Conservation (phyloP, 1,140 invertebrate species). For the Heliothis virescens region DNA sequence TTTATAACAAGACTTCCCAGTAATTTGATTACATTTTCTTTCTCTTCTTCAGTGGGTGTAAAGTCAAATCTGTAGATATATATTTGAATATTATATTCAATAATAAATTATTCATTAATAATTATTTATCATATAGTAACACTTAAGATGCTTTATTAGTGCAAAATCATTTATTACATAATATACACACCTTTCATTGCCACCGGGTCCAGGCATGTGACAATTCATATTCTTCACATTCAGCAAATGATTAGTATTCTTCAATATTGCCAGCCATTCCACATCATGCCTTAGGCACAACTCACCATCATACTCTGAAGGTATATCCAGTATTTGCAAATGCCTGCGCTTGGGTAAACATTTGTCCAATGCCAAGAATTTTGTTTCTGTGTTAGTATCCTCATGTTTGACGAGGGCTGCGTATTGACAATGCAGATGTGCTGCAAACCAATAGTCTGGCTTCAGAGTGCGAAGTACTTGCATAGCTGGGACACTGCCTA, state of each 20-base stretch:
- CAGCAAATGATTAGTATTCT: conserved; percentile 95
- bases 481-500: conserved; percentile 95
- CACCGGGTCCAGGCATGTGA: conserved; percentile 93
- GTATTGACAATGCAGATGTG: conserved; percentile 99
- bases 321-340: conserved; percentile 87
- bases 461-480: conserved; percentile 92
- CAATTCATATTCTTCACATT: conserved; percentile 89
- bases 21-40: conserved; percentile 87
- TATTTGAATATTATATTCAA: conserved; percentile 28
- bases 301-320: conserved; percentile 86
- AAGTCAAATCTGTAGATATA: conserved; percentile 89
- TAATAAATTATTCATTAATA: conserved; percentile 51
- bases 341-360: conserved; percentile 96
- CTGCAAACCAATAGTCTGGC: conserved; percentile 98
- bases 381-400: conserved; percentile 87
- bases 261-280: conserved; percentile 97
- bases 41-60: conserved; percentile 92
- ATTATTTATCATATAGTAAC: neutral
- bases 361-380: conserved; percentile 98
- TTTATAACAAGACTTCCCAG: conserved; percentile 90
- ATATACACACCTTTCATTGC: conserved; percentile 87
- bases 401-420: conserved; percentile 93
- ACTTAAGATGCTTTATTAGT: neutral
- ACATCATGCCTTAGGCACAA: conserved; percentile 93
- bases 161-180: neutral